Evolutionary conservation across 2,888 invertebrate species (phyloP), one percentile per base, ranked within the genome.

Genomic region (Lypha dubia): DNA sequence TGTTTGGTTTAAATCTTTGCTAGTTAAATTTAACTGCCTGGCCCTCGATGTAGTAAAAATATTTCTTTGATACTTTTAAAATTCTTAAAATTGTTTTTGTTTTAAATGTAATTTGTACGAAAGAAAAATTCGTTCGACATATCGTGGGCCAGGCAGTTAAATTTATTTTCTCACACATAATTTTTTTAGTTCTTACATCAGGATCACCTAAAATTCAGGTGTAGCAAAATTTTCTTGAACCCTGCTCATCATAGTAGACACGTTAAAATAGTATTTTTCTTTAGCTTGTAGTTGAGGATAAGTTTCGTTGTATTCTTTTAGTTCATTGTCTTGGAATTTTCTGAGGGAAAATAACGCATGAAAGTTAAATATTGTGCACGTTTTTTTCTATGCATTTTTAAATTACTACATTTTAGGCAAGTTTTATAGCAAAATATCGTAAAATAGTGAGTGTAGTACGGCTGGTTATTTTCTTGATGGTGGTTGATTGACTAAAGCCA

Each of bases 401-500:
- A 46, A 60, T 46, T 58, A 58, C 46, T 11, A 62, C 32, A 24
- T 81, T n/a, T 49, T 75, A 28, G 53, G 28, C 49, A 62, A 62
- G 62, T 63, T 62, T 79, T 68, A n/a, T 20, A 53, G 53, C 77
- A 71, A 46, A 17, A 76, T 35, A 22, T 11, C 35, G 6, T 35
- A 24, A 32, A 46, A 71, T 9, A 46, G 46, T 56, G 79, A 24
- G 22, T 35, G 60, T 9, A 46, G 46, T 56, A 74, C 41, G 28
- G 46, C 49, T 53, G 24, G 60, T 58, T 28, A 49, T 49, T 24
- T n/a, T 38, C 13, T 38, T 35, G 56, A 46, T 67, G 68, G 77
- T 82, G 74, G 79, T 70, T 82, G 81, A 82, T 70, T 68, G 81
- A 81, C 46, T 62, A 41, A 53, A 38, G 22, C 41, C 46, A 53